Base-by-base conservation (phyloP, 2,113 vertebrate species). In the Epinephelus cyanopodus region DNA sequence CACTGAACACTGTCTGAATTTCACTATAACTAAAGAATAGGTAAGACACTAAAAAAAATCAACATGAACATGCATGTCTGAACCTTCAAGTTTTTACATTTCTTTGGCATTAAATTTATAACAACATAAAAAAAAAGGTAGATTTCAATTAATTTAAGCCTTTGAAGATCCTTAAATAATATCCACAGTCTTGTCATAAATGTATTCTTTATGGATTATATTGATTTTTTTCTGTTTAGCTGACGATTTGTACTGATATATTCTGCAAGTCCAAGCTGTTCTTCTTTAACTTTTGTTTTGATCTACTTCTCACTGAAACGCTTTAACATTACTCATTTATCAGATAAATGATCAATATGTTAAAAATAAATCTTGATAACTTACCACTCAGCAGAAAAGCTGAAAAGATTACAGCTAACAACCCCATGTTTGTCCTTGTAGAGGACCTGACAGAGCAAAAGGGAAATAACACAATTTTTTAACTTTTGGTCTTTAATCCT, bases 381-480 rank as follows among this genome's bases (percentile, higher is more conserved):
- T 54, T 74, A 87, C 79, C 74, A 68, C 21, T 77, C 76, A 81
- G 66, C 25, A 91, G 71, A 45, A 91, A 58, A 54, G 77, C 69
- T 62, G 83, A 69, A 53, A 77, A 12, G 52, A 72, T 33, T 6
- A 71, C n/a, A 58, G 65, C 57, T 52, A 87, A 56, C 23, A 72
- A 29, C 60, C 58, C 61, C 81, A 85, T 89, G 65, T 64, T 70
- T 78, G 52, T 33, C 52, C 23, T 10, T 47, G 33, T 9, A 79
- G 52, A 69, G 17, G 19, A 65, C 65, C 85, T 83, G 23, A 19
- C 0, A 68, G 27, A 23, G 2, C 13, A 74, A 71, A 58, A 52
- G 6, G 48, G 53, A 56, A 29, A 66, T 12, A 17, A 2, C 6
- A 33, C 5, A 15, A 14, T 60, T 33, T 67, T 67, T 58, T 17